Base-by-base conservation (phyloP, 2,113 vertebrate genomes). In the Melospiza melodia region DNA sequence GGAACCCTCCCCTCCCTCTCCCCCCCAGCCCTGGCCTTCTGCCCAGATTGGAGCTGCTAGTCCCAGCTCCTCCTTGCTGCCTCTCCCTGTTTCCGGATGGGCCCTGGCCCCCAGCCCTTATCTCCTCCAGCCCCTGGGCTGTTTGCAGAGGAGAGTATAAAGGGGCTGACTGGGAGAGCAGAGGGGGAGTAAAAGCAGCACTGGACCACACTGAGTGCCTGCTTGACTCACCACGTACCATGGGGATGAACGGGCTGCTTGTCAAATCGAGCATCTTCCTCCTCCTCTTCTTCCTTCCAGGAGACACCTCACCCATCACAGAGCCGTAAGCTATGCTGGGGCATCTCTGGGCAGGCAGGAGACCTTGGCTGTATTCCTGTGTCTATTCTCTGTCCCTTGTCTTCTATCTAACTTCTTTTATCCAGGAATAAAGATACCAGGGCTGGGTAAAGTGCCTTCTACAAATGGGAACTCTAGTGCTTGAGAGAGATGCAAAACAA, bases 241-340 rank as follows among this genome's bases (percentile, higher is more conserved):
- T 97, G 96, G 91, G 59, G 87, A 91, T 93, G 75, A 49, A 79
- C 0, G 0, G 76, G 67, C 86, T 87, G 59, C 81, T 49, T 77
- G 58, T 44, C 78, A 87, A 46, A 78, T 48, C 79, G 25, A 74
- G 9, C 43, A 51, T 93, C 84, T 77, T 96, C 55, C 27, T 97
- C 43, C 65, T 97, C 54, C 31, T 97, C 78, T 54, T 95, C 93
- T 75, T 97, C 67, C 20, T 90, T 17, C 67, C 18, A 5, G 95
- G 82, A 80, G 43, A 93, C 6, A n/a, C 77, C 12, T 95, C 30
- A 2, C 44, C 71, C 10, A 2, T 59, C 63, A 39, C 78, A 75
- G 96, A 97, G 63, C 96, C 94, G 95, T 97, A 97, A 97, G 96
- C 74, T 62, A 77, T 6, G 10, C 48, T 11, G 73, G 65, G 83